Percentiles rank a stretch among this genome's conserved stretches.
Conservation (phyloP, 2,888 invertebrate genomes). For the Notodonta dromedarius region DNA sequence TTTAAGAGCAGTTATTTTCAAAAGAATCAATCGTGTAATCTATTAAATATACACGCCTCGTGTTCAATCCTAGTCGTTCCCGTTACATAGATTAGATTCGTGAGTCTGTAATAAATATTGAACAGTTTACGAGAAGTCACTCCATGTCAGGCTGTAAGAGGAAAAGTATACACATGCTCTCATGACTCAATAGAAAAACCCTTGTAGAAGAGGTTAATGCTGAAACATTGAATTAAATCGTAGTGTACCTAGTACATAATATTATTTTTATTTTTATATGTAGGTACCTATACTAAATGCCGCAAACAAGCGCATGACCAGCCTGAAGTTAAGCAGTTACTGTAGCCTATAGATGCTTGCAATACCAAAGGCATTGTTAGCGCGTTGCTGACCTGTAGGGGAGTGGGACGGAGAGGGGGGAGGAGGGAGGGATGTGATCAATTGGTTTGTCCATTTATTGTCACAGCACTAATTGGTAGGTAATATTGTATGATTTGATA, state of each 20-base stretch:
- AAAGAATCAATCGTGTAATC: neutral
- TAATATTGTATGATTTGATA: neutral
- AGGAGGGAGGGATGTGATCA: too few species aligned
- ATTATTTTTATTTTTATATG: too few species aligned
- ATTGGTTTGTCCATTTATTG: too few species aligned
- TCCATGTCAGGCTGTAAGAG: neutral
- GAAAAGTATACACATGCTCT: neutral
- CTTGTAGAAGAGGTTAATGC: neutral
- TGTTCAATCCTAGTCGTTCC: neutral
- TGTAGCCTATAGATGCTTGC: too few species aligned
- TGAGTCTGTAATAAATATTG: constrained; percentile 5
- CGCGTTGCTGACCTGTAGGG: too few species aligned
- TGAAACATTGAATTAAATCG: neutral
- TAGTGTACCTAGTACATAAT: neutral
- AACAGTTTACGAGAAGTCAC: neutral
- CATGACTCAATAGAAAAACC: neutral
- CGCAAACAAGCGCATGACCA: too few species aligned
- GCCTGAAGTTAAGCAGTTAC: too few species aligned
- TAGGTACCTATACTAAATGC: too few species aligned
- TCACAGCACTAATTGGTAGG: neutral
- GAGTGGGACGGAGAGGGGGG: too few species aligned
- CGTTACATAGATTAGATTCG: constrained; percentile 3
- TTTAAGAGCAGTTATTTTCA: neutral
- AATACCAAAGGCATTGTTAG: too few species aligned
- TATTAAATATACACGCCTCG: neutral